Evolutionary conservation across 2,113 vertebrate species (phyloP), one percentile per base, ranked within the genome.

Genomic region (Oryzias curvinotus): DNA sequence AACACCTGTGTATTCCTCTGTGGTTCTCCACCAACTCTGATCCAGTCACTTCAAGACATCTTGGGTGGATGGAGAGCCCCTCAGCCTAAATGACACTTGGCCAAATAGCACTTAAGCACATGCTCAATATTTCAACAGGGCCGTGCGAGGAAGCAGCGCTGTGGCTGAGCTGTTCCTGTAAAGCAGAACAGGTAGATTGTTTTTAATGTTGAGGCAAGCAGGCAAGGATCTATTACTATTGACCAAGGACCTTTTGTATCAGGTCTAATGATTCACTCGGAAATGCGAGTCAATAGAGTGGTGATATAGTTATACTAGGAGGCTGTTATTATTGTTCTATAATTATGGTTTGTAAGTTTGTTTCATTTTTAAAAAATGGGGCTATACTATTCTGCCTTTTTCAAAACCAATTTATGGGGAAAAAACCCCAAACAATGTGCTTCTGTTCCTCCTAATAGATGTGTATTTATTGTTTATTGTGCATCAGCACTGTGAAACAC

Each of bases 61-160:
- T 89, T 92, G 87, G 87, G 87, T 89, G 83, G 86, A 84, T 88
- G 82, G 85, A 92, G 91, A 84, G 85, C 86, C 86, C 89, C 91
- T 91, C 88, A 91, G 87, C 86, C 85, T 90, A 89, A 92, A 90
- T 90, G 87, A 88, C 91, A 92, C 91, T 92, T 87, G 85, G 88
- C 88, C 91, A 92, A 92, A 92, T 89, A 91, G 90, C 91, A 92
- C 91, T 93, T 92, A 91, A 93, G 92, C 85, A 91, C 89, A 84
- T 91, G 85, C 87, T 93, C 87, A 92, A 92, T 93, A 93, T 92
- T 93, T 93, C 88, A 93, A 89, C 85, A 91, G 87, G 81, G 78
- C 77, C 54, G 57, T 51, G 73, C 79, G 84, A 86, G 81, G 73
- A 81, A 80, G 85, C 71, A 43, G 68, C 77, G 81, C 80, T 84